Percentiles rank a stretch among this genome's conserved stretches.
These are phyloP conservation scores for Panagrolaimus sp. DNA, from an alignment of 1,140 invertebrate genomes.

Conservation along the genomic window DNA sequence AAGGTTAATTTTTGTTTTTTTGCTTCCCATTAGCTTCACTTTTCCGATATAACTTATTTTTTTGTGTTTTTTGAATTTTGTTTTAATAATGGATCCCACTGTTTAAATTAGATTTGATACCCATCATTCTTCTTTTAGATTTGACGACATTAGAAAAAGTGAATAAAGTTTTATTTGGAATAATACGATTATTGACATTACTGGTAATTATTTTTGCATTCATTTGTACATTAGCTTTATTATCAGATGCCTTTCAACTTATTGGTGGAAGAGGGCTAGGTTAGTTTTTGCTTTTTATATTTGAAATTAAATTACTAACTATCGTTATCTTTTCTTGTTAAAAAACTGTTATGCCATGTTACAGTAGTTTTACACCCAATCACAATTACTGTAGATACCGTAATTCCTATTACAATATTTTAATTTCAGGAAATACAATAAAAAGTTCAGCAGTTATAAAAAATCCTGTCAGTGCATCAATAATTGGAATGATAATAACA, in stretches of 20 bases:
- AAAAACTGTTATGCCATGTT: too few species aligned
- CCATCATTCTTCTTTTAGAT: too few species aligned
- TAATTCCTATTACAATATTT: background rate
- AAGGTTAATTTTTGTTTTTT: too few species aligned
- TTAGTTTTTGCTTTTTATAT: background rate
- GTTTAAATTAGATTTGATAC: too few species aligned
- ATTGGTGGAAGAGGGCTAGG: slow-evolving; percentile 6
- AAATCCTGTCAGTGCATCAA: background rate
- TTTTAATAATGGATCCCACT: too few species aligned
- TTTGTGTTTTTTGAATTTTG: too few species aligned
- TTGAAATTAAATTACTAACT: background rate
- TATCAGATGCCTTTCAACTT: slow-evolving; percentile 2
- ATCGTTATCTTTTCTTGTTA: too few species aligned
- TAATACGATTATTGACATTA: background rate
- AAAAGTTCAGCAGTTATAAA: background rate
- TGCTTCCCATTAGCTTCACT: too few species aligned
- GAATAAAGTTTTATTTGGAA: background rate
- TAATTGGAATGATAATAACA: slow-evolving; percentile 2
- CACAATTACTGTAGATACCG: too few species aligned
- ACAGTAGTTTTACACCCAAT: too few species aligned
- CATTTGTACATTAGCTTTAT: slow-evolving; percentile 5
- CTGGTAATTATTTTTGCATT: background rate
- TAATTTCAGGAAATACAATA: slow-evolving; percentile 2
- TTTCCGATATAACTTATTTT: too few species aligned
- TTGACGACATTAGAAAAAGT: background rate